Percentiles rank a stretch among this genome's conserved stretches.
Conservation (phyloP, 2,113 vertebrate genomes). For the Coregonus clupeaformis region DNA sequence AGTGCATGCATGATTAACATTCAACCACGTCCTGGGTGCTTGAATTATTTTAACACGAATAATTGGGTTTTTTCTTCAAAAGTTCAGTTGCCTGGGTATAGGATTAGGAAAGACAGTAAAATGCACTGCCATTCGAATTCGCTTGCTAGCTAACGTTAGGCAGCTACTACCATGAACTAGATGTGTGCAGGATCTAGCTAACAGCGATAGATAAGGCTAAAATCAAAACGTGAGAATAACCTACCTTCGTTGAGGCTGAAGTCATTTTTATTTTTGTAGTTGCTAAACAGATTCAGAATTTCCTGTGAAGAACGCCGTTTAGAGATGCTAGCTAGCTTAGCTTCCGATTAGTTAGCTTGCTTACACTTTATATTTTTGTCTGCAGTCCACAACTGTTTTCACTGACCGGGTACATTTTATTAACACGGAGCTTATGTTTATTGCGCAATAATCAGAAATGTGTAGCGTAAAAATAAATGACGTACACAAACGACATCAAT, state of each 20-base stretch:
- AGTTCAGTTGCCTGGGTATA: too few relatives aligned
- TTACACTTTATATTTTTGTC: neutral
- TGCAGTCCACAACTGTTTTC: neutral
- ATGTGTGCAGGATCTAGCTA: too few relatives aligned
- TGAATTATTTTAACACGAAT: too few relatives aligned
- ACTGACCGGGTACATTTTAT: slow-evolving; percentile 8
- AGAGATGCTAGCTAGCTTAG: neutral
- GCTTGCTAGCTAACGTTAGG: too few relatives aligned
- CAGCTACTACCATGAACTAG: too few relatives aligned
- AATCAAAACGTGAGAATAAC: slow-evolving; percentile 12
- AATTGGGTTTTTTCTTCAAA: too few relatives aligned
- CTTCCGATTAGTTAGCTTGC: neutral
- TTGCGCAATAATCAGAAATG: slow-evolving; percentile 6
- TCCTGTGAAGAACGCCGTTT: neutral
- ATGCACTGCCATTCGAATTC: too few relatives aligned
- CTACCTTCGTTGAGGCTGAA: slow-evolving; percentile 76
- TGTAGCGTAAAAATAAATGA: slow-evolving; percentile 26
- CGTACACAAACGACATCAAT: neutral
- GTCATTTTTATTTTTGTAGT: slow-evolving; percentile 58
- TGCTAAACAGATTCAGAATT: slow-evolving; percentile 8
- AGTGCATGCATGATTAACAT: too few relatives aligned
- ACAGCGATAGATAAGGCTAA: too few relatives aligned
- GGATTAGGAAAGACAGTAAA: too few relatives aligned
- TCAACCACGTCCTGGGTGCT: too few relatives aligned
- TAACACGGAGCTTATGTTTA: neutral